Evolutionary conservation across 2,888 invertebrate species (phyloP).

Genomic region (Notodonta dromedarius): DNA sequence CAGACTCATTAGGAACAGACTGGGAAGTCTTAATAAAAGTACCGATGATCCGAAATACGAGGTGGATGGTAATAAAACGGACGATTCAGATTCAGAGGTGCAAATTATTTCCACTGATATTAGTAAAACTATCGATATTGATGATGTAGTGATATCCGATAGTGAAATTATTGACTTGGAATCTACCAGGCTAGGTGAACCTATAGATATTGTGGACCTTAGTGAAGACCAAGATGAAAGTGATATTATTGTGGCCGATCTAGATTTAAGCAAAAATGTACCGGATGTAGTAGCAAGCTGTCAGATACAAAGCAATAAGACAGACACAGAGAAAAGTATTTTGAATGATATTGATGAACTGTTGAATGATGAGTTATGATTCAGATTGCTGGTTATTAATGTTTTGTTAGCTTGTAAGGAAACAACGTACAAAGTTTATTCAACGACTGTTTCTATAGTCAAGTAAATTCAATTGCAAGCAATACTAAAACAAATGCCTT

Average conservation of each 20-base stretch:
- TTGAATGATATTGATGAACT: constrained; percentile 62
- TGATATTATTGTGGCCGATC: constrained; percentile 53
- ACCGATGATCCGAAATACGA: constrained; percentile 38
- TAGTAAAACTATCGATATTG: constrained; percentile 45
- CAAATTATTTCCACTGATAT: constrained; percentile 69
- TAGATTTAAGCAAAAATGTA: constrained; percentile 67
- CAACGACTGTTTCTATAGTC: too few species aligned
- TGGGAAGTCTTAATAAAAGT: constrained; percentile 48
- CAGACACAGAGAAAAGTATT: constrained; percentile 50
- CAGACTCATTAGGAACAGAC: constrained; percentile 66
- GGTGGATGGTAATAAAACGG: constrained; percentile 47
- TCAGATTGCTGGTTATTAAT: constrained; percentile 13
- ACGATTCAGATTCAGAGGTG: constrained; percentile 73
- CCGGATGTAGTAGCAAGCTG: constrained; percentile 78
- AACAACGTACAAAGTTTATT: constrained; percentile 10
- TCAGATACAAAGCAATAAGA: constrained; percentile 51
- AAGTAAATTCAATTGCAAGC: too few species aligned
- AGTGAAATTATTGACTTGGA: constrained; percentile 69
- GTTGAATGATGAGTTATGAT: constrained; percentile 68
- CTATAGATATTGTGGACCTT: constrained; percentile 68
- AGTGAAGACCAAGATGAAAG: constrained; percentile 67
- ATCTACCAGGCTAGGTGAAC: constrained; percentile 51
- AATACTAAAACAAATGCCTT: too few species aligned
- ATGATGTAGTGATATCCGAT: constrained; percentile 47
- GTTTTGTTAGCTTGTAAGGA: constrained; percentile 18